Base-by-base conservation (phyloP, 2,113 vertebrate genomes). In the Seriola aureovittata region DNA sequence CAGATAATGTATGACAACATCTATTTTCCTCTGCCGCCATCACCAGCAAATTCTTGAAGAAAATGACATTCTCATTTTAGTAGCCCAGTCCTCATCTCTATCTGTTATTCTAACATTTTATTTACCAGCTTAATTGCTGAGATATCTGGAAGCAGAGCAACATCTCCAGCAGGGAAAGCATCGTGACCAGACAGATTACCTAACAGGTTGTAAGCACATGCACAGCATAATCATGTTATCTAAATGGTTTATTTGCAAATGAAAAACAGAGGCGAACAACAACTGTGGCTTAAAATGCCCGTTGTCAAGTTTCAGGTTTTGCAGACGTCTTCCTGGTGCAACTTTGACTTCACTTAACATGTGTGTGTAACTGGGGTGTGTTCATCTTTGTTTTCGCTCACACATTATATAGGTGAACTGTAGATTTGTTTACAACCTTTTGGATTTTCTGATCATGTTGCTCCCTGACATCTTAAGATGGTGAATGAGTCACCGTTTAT, bases 131-230 rank as follows among this genome's bases (percentile, higher is more conserved):
- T 67, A 64, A 71, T 52, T 44, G 23, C 23, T 55, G 68, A 74
- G 52, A 62, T 36, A 67, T 82, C 58, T 78, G 77, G 34, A 32
- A 73, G 14, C 65, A 38, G 23, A 57, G 65, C 71, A 74, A 10
- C 72, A 11, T 60, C 69, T 72, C 48, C 38, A 34, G 54, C 38
- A 23, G 34, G n/a, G 32, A 14, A 16, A 29, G 40, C 67, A 32
- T 66, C 62, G 38, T 54, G 57, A 60, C 34, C 14, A 32, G 48
- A 17, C n/a, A 8, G 60, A 65, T 67, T 55, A 67, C 58, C 36
- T 66, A 75, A 75, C 32, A 10, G 60, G 14, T 23, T 62, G 44
- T 25, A 54, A 40, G 17, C 48, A 58, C 48, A 46, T 52, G 44
- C n/a, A 16, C 65, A 3, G 65, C 16, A 17, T 44, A 32, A 29